phyloP scores from a whole-genome alignment of 2,797 vertebrate species.

The Falco biarmicus region DNA sequence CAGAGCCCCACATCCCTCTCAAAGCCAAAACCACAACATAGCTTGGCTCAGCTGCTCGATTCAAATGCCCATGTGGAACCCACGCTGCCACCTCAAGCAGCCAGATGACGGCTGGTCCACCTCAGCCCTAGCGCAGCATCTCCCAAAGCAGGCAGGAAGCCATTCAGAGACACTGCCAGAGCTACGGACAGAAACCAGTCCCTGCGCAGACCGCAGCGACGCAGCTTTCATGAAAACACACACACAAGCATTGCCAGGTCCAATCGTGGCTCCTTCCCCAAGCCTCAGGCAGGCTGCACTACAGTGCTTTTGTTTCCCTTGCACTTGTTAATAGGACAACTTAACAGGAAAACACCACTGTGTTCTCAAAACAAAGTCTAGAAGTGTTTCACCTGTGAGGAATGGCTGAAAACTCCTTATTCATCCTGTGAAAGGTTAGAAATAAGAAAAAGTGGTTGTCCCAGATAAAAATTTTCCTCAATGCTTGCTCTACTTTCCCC shows the following conservation, averaged over 20 bases:
- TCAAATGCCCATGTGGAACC: fast-evolving
- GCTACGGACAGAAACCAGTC: neutral
- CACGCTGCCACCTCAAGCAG: fast-evolving
- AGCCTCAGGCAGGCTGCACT: neutral
- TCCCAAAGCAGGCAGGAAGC: neutral
- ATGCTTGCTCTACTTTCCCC: neutral
- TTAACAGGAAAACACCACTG: neutral
- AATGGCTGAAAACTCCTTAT: neutral
- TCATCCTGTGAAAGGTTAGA: neutral
- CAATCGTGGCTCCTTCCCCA: neutral
- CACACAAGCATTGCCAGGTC: neutral
- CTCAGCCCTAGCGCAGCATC: neutral
- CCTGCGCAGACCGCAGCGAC: fast-evolving
- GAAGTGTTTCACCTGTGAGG: neutral
- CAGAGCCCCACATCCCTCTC: fast-evolving
- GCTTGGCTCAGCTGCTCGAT: too few species aligned
- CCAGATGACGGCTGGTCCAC: neutral
- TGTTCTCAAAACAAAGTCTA: neutral
- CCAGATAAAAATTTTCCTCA: neutral
- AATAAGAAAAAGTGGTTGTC: neutral
- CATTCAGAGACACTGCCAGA: fast-evolving
- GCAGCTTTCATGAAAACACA: neutral
- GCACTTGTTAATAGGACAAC: neutral
- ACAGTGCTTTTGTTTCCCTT: neutral
- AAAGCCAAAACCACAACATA: fast-evolving